phyloP scores from a whole-genome alignment of 1,140 invertebrate genomes.

The Drosophila leontia region DNA sequence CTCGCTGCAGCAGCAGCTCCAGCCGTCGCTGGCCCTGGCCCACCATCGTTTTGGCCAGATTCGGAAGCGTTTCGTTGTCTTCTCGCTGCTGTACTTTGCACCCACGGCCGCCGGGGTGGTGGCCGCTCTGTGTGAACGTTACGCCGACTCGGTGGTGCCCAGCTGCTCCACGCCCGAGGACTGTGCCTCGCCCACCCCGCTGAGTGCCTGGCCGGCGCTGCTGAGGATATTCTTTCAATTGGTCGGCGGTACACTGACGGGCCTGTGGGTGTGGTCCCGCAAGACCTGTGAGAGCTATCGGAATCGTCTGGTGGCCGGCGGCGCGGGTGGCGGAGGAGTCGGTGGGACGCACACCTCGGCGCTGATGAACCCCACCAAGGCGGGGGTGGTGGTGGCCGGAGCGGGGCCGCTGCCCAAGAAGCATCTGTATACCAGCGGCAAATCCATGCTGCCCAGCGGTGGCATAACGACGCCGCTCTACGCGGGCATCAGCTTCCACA shows the following conservation, averaged over 20 bases:
- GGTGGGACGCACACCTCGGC: slow-evolving; percentile 47
- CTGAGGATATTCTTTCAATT: slow-evolving; percentile 91
- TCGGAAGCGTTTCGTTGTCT: slow-evolving; percentile 93
- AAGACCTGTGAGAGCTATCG: slow-evolving; percentile 89
- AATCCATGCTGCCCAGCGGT: slow-evolving; percentile 48
- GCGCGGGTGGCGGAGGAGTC: not conserved
- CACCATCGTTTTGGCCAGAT: slow-evolving; percentile 93
- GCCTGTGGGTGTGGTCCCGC: slow-evolving; percentile 96
- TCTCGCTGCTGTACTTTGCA: slow-evolving; percentile 91
- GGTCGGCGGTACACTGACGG: slow-evolving; percentile 92
- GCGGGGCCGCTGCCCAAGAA: slow-evolving; percentile 61
- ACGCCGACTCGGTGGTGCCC: slow-evolving; percentile 86
- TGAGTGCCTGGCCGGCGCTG: slow-evolving; percentile 85
- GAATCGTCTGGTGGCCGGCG: slow-evolving; percentile 63
- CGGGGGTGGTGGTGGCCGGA: not conserved
- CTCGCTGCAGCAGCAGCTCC: slow-evolving; percentile 86
- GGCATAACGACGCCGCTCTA: slow-evolving; percentile 58
- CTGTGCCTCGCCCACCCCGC: slow-evolving; percentile 81
- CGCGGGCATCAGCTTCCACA: slow-evolving; percentile 84
- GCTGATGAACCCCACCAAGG: slow-evolving; percentile 51
- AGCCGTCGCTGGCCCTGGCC: slow-evolving; percentile 90
- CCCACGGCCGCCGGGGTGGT: slow-evolving; percentile 88
- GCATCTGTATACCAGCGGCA: slow-evolving; percentile 76
- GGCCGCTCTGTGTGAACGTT: slow-evolving; percentile 87
- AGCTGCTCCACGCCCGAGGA: slow-evolving; percentile 85